phyloP scores from a whole-genome alignment of 1,140 invertebrate genomes.

The Adelges cooleyi region DNA sequence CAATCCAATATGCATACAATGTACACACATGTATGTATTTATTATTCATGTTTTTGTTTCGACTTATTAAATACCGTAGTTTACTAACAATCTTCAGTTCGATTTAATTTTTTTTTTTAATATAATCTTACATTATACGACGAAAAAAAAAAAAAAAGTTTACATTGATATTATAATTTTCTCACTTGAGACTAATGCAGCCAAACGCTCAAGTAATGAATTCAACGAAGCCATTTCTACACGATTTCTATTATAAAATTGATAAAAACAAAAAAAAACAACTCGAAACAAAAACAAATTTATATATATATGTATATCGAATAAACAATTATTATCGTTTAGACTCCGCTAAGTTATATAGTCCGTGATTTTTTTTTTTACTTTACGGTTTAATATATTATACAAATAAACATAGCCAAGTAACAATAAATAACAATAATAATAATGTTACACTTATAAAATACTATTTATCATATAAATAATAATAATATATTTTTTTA shows the following conservation, averaged over 20 bases:
- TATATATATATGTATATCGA: too few relatives aligned
- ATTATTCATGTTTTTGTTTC: too few relatives aligned
- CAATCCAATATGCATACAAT: too few relatives aligned
- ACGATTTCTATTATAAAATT: background rate
- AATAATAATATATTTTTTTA: background rate
- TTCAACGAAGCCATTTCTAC: background rate
- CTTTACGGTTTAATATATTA: background rate
- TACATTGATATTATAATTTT: too few relatives aligned
- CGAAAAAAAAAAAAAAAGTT: too few relatives aligned
- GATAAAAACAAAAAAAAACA: background rate
- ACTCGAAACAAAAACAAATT: background rate
- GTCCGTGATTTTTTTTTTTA: background rate
- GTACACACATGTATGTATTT: too few relatives aligned
- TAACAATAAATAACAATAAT: conserved; percentile 25
- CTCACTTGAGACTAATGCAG: conserved; percentile 1
- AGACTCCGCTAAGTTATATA: conserved; percentile 3
- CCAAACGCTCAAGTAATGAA: background rate
- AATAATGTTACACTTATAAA: conserved; percentile 13
- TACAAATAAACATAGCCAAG: conserved; percentile 23
- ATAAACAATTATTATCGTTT: background rate
- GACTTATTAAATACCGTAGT: too few relatives aligned
- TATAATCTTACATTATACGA: too few relatives aligned
- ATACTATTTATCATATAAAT: too few relatives aligned
- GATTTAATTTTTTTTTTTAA: too few relatives aligned
- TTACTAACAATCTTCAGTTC: too few relatives aligned